Percentiles rank a stretch among this genome's conserved stretches.
These are phyloP conservation scores for Perognathus longimembris DNA, from an alignment of 2,113 vertebrate species.

Conservation along the genomic window DNA sequence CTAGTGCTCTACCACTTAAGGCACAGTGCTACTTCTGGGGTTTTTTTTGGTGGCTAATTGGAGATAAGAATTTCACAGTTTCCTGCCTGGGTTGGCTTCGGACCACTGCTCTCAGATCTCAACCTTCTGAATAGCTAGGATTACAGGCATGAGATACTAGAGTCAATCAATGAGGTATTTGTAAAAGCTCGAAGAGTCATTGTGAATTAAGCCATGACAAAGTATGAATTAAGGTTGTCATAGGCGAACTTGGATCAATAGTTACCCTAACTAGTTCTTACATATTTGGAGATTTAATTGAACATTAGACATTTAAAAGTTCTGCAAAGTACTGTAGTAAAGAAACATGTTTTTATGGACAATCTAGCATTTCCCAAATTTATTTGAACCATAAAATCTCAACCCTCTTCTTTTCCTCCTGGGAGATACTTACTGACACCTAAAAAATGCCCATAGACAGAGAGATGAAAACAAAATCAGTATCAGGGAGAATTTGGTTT, in stretches of 20 bases:
- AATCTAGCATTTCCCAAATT: background rate
- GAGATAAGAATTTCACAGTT: no score
- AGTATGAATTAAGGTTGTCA: background rate
- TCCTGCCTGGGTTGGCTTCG: no score
- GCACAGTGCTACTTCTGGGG: no score
- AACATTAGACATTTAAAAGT: slow-evolving; percentile 1
- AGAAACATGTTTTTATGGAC: background rate
- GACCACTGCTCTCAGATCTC: no score
- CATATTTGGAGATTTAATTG: slow-evolving; percentile 16
- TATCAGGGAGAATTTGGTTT: background rate
- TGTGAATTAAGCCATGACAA: background rate
- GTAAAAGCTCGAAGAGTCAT: background rate
- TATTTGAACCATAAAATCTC: background rate
- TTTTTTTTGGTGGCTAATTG: no score
- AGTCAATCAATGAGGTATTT: background rate
- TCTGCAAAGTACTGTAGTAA: background rate
- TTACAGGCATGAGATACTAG: no score
- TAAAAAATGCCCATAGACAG: background rate
- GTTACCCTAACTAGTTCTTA: background rate
- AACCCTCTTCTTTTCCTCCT: background rate
- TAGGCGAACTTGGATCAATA: background rate
- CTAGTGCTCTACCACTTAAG: no score
- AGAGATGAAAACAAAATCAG: background rate
- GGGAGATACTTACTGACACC: background rate
- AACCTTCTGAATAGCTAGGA: no score